Base-by-base conservation (phyloP, 2,797 vertebrate genomes). In the Tadarida brasiliensis region DNA sequence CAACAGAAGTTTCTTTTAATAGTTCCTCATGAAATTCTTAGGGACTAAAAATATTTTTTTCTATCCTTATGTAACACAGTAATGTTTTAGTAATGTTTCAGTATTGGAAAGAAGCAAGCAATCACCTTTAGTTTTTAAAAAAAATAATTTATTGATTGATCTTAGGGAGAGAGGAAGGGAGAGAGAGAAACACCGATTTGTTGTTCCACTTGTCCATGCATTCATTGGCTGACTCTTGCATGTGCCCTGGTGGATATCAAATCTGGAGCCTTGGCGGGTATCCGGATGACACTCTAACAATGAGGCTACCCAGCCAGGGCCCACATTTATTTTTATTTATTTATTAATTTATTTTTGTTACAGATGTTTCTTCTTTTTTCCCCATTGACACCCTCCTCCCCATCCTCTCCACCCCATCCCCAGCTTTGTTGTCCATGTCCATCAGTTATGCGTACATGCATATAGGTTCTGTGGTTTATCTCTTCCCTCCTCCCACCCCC, bases 1-100 rank as follows among this genome's bases (percentile, higher is more conserved):
- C n/a, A 83, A 35, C 28, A 47, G 39, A 81, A 88, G 1, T 44
- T 87, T n/a, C 54, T 87, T 88, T 5, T 51, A 74, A 81, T 19
- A 82, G 63, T 35, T 19, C 15, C 33, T 35, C 44, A 20, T 76
- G 73, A 68, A 90, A 70, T 76, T 49, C 30, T 54, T 67, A 82
- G 26, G 84, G 54, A 35, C 33, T 54, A 49, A 59, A 82, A n/a
- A 10, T 76, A 78, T 49, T 59, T 94, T 57, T 83, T 84, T 94
- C 51, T 44, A 10, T 80, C 59, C 20, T 70, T 86, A n/a, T 24
- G 11, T 90, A 57, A n/a, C 26, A 61, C 7, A 86, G 47, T 8
- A 6, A 61, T 73, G n/a, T n/a, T n/a, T n/a, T 5, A 86, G 47
- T 8, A 6, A 61, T 44, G 35, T 74, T 92, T 92, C 56, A 70